Evolutionary conservation across 2,113 vertebrate species (phyloP).

Genomic region (Chrysochloris asiatica): DNA sequence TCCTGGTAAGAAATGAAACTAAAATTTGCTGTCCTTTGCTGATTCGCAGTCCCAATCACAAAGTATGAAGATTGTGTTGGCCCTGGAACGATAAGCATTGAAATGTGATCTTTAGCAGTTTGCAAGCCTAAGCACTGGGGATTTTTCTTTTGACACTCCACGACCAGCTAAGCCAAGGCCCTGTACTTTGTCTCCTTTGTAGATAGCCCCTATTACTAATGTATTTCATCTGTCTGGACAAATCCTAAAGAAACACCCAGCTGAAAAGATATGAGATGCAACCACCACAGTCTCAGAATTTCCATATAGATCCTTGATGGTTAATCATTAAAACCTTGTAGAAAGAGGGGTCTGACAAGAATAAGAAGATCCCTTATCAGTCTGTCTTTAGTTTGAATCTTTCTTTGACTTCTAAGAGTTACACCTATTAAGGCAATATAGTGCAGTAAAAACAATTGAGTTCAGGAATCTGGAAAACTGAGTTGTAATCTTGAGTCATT

Average conservation of each 20-base stretch:
- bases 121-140: neutral
- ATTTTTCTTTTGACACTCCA: constrained; percentile 19
- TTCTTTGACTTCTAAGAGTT: neutral
- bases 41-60: constrained; percentile 58
- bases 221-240: neutral
- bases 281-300: neutral
- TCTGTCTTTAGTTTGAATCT: neutral
- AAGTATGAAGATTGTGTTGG: neutral
- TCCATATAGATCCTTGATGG: neutral
- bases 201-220: neutral
- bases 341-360: neutral
- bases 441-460: neutral
- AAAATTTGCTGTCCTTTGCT: constrained; percentile 58
- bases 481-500: neutral
- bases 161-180: neutral
- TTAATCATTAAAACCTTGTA: neutral
- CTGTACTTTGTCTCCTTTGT: neutral
- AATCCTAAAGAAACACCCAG: neutral
- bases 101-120: neutral
- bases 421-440: neutral
- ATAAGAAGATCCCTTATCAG: neutral
- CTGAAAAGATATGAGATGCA: neutral
- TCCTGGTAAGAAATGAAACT: constrained; percentile 70
- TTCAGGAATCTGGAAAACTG: neutral
- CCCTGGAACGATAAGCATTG: neutral